Conservation (phyloP, 1,140 invertebrate species). For the Aphaenogaster rudis region DNA sequence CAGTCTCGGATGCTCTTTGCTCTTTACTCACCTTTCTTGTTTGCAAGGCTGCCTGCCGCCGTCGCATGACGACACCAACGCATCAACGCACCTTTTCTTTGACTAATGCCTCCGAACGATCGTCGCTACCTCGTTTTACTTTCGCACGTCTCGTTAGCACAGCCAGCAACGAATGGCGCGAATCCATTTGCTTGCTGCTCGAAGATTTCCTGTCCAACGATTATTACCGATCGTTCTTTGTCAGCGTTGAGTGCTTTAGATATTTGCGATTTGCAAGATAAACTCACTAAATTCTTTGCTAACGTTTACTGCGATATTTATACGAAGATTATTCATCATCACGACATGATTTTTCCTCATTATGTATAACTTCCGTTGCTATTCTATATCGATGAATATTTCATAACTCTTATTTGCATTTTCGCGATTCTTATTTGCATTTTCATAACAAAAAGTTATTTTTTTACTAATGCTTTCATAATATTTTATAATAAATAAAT, state of each 20-base stretch:
- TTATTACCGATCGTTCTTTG: constrained; percentile 37
- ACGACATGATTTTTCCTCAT: neutral
- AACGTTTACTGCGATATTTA: neutral
- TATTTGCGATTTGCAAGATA: constrained; percentile 10
- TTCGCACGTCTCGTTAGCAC: constrained; percentile 68
- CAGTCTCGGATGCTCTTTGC: constrained; percentile 28
- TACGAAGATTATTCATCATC: neutral
- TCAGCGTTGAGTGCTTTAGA: constrained; percentile 22
- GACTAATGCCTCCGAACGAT: constrained; percentile 51
- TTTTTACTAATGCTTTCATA: neutral
- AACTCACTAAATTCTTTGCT: neutral
- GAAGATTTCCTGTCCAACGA: constrained; percentile 5
- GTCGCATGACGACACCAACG: constrained; percentile 57
- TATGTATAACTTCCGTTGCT: neutral
- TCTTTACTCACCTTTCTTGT: constrained; percentile 69
- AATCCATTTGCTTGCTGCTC: constrained; percentile 57
- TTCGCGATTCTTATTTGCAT: too few relatives aligned
- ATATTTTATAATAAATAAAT: neutral
- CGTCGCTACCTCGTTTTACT: constrained; percentile 61
- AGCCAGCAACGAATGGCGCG: constrained; percentile 28
- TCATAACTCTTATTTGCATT: neutral
- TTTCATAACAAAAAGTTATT: neutral
- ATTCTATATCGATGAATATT: neutral
- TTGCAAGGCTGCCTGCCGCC: constrained; percentile 65
- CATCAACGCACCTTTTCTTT: constrained; percentile 72